A percentile compares a stretch with the other conserved stretches of the same genome.
Evolutionary conservation across 2,113 vertebrate genomes (phyloP).

Genomic region (Polypterus bichir): DNA sequence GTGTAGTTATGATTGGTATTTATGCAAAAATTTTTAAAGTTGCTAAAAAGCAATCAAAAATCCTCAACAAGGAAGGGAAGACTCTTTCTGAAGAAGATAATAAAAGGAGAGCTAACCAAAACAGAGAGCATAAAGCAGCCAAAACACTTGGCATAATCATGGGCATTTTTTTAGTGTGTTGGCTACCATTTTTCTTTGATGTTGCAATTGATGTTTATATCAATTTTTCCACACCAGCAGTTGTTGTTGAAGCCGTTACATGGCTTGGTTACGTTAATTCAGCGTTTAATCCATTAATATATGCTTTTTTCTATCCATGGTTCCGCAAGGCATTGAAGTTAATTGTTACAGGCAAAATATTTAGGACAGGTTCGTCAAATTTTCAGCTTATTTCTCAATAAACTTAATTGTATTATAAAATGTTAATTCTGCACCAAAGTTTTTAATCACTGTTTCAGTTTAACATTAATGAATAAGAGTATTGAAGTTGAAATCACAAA

Average conservation of each 20-base stretch:
- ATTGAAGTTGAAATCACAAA: too few relatives aligned
- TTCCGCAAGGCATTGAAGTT: conserved; percentile 25
- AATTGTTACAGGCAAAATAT: neutral
- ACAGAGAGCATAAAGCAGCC: conserved; percentile 28
- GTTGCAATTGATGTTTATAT: conserved; percentile 23
- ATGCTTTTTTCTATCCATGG: conserved; percentile 27
- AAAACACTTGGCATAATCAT: conserved; percentile 31
- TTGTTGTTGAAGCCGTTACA: conserved; percentile 23
- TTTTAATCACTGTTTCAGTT: too few relatives aligned
- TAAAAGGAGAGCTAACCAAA: neutral
- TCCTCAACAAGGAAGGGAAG: conserved; percentile 8
- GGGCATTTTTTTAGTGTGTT: conserved; percentile 33
- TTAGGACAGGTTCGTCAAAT: neutral
- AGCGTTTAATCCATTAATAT: conserved; percentile 33
- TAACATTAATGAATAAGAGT: too few relatives aligned
- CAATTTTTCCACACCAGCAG: conserved; percentile 15
- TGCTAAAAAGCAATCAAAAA: conserved; percentile 6
- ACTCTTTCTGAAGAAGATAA: conserved; percentile 14
- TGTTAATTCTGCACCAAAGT: too few relatives aligned
- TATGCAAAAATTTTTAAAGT: conserved; percentile 16
- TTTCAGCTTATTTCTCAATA: too few relatives aligned
- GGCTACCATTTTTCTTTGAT: conserved; percentile 32
- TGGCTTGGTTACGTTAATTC: conserved; percentile 41
- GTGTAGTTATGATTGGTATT: conserved; percentile 15
- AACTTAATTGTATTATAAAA: too few relatives aligned